Evolutionary conservation across 2,797 vertebrate species (phyloP), one percentile per base, ranked within the genome.

Genomic region (Mustela erminea): DNA sequence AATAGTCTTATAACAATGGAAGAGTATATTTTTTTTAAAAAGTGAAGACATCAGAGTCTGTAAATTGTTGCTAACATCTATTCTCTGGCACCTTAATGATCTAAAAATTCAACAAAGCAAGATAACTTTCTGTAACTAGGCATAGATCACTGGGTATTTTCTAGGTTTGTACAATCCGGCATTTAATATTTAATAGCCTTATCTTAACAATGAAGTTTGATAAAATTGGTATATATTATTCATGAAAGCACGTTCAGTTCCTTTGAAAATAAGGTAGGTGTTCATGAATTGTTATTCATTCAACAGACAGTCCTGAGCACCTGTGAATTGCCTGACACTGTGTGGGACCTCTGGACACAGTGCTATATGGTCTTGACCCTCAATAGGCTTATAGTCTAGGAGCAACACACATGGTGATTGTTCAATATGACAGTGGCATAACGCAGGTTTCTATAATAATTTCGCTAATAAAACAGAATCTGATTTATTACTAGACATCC

Each of bases 31-130:
- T 70, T 93, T 68, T 78, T 14, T 0, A 20, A 90, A 54, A n/a
- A 66, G 62, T 17, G 18, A 52, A 90, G 81, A 95, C 35, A 20
- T 4, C 17, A 18, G 29, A 38, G 17, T 87, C 20, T 97, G 32
- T 56, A 86, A 84, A 93, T 90, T 90, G 54, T 35, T 74, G 64
- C 35, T 91, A 62, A 29, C 32, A 32, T 89, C 13, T 74, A 11
- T 77, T 96, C 85, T 64, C 93, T 95, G 38, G 75, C 5, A 70
- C 14, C 32, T 32, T 93, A 54, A 60, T 66, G 25, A 52, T 92
- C 54, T 38, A 46, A 89, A 95, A 89, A 52, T 29, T 88, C 25
- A 83, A 88, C 15, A 75, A 84, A 83, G n/a, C 90, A 90, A 88
- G 75, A 75, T 25, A 64, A 66, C 54, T 49, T 89, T 72, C 32